Percentiles rank a stretch among this genome's conserved stretches.
Evolutionary conservation across 2,888 invertebrate genomes (phyloP).

Genomic region (Panopea generosa): DNA sequence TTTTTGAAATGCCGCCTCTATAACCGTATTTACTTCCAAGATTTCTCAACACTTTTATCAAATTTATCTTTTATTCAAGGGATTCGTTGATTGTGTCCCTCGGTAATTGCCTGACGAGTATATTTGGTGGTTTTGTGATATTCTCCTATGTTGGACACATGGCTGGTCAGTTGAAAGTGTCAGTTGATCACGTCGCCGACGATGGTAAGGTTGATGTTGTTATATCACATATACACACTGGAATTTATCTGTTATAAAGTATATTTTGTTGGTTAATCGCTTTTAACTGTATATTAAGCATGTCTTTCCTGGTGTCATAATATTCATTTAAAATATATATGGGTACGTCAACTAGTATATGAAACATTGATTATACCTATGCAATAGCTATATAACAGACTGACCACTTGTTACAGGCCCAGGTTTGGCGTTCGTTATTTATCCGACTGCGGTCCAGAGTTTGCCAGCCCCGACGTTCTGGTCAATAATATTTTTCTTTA

Average conservation of each 20-base stretch:
- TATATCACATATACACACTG: background rate
- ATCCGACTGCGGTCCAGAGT: slow-evolving; percentile 76
- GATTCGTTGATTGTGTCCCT: slow-evolving; percentile 81
- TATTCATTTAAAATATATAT: too few species aligned
- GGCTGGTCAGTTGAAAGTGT: slow-evolving; percentile 77
- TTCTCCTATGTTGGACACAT: slow-evolving; percentile 83
- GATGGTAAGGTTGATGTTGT: slow-evolving; percentile 65
- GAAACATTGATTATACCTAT: too few species aligned
- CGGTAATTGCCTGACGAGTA: slow-evolving; percentile 79
- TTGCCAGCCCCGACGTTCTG: slow-evolving; percentile 75
- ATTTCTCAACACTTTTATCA: background rate
- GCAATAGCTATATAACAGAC: background rate
- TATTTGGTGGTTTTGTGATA: slow-evolving; percentile 83
- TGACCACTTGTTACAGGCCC: slow-evolving; percentile 67
- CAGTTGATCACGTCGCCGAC: slow-evolving; percentile 77
- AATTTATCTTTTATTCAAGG: slow-evolving; percentile 60
- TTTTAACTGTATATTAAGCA: too few species aligned
- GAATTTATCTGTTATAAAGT: too few species aligned
- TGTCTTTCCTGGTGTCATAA: too few species aligned
- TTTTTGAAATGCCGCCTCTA: too few species aligned
- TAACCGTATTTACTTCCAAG: too few species aligned
- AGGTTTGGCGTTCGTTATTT: slow-evolving; percentile 78
- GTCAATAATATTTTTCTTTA: slow-evolving; percentile 79
- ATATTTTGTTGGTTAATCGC: too few species aligned
- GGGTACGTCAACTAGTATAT: too few species aligned